Evolutionary conservation across 2,888 invertebrate species (phyloP).

Genomic region (Cordilura impudica): DNA sequence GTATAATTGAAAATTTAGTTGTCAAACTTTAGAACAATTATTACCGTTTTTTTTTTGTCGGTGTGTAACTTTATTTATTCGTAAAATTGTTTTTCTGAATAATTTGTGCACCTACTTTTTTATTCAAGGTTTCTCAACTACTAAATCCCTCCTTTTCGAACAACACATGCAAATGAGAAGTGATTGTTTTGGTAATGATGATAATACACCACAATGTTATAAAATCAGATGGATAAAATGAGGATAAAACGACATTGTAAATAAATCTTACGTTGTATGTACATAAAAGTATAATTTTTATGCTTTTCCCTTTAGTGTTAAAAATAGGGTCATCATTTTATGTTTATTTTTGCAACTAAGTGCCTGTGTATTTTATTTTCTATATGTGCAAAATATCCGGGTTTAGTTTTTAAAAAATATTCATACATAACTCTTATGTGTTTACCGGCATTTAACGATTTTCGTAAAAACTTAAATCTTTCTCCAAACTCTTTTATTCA

Average conservation of each 20-base stretch:
- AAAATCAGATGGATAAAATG: background rate
- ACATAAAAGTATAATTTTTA: slow-evolving; percentile 7
- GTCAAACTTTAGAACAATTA: too few species aligned
- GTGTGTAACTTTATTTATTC: too few species aligned
- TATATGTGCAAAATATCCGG: background rate
- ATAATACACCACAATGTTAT: slow-evolving; percentile 24
- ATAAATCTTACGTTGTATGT: background rate
- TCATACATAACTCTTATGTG: background rate
- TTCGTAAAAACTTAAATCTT: background rate
- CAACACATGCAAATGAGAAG: slow-evolving; percentile 23
- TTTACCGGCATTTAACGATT: slow-evolving; percentile 6
- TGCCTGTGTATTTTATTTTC: background rate
- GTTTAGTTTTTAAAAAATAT: background rate
- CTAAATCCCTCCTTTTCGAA: background rate
- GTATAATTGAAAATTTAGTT: too few species aligned
- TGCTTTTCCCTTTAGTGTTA: slow-evolving; percentile 24
- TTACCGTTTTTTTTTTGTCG: too few species aligned
- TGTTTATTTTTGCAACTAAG: background rate
- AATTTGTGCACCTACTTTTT: background rate
- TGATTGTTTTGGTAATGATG: slow-evolving; percentile 27
- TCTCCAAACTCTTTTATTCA: background rate
- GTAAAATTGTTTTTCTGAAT: too few species aligned
- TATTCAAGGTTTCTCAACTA: background rate
- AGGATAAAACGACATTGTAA: background rate
- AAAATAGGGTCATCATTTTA: slow-evolving; percentile 38